Evolutionary conservation across 2,888 invertebrate species (phyloP).

Genomic region (Conistra vaccinii): DNA sequence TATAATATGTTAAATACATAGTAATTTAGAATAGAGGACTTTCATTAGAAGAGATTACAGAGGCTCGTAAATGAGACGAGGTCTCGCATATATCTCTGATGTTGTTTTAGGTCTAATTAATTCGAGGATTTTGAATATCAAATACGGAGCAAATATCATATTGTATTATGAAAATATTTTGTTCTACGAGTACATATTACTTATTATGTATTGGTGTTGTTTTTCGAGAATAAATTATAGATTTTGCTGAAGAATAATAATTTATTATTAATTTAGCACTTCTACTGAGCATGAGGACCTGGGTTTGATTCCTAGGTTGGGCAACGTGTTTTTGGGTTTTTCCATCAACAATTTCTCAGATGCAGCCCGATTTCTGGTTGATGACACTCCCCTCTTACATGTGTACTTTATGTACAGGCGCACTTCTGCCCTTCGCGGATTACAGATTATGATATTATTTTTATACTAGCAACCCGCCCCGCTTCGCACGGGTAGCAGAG

Average conservation of each 20-base stretch:
- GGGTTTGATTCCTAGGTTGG: neutral
- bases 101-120: conserved; percentile 62
- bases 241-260: neutral
- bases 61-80: conserved; percentile 30
- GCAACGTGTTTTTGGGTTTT: no score
- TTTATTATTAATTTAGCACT: neutral
- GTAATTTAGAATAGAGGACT: conserved; percentile 25
- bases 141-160: conserved; percentile 31
- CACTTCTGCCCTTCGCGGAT: no score
- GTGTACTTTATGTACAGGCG: no score
- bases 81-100: conserved; percentile 21
- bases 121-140: conserved; percentile 40
- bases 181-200: neutral
- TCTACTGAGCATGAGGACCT: neutral
- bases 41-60: conserved; percentile 35
- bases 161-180: conserved; percentile 12
- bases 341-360: no score
- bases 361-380: no score
- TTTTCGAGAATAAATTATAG: neutral
- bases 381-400: no score
- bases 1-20: conserved; percentile 6
- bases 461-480: no score
- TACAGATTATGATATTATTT: no score
- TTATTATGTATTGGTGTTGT: no score
- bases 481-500: no score